phyloP scores from a whole-genome alignment of 2,113 vertebrate genomes.

The Mirza zaza region DNA sequence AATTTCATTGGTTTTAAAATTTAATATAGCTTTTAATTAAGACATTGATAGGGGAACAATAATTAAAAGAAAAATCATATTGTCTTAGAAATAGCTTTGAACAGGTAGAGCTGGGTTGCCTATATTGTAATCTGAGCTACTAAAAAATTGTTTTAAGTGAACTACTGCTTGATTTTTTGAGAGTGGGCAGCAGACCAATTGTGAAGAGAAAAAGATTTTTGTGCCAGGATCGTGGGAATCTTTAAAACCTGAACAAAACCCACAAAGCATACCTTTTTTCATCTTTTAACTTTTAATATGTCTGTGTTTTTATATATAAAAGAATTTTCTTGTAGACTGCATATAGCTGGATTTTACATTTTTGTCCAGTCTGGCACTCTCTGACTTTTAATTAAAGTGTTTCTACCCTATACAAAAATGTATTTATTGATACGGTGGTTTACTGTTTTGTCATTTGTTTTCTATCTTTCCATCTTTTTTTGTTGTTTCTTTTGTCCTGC shows the following conservation, averaged over 20 bases:
- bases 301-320: background rate
- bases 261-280: background rate
- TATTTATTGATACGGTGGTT: background rate
- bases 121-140: background rate
- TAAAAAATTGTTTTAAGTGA: background rate
- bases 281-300: background rate
- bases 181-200: background rate
- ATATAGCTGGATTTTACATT: background rate
- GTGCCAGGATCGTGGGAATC: background rate
- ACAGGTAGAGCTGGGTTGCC: background rate
- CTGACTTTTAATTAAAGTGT: background rate
- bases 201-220: background rate
- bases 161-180: background rate
- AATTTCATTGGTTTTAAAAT: conserved; percentile 59
- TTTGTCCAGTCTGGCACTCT: background rate
- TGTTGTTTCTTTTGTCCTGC: background rate
- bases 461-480: background rate
- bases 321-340: background rate
- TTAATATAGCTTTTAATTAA: background rate
- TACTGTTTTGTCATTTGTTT: background rate
- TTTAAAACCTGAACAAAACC: background rate
- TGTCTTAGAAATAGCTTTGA: background rate
- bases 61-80: background rate
- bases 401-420: background rate
- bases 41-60: background rate